Evolutionary conservation across 2,888 invertebrate genomes (phyloP).

Genomic region (Aleiodes alternator): DNA sequence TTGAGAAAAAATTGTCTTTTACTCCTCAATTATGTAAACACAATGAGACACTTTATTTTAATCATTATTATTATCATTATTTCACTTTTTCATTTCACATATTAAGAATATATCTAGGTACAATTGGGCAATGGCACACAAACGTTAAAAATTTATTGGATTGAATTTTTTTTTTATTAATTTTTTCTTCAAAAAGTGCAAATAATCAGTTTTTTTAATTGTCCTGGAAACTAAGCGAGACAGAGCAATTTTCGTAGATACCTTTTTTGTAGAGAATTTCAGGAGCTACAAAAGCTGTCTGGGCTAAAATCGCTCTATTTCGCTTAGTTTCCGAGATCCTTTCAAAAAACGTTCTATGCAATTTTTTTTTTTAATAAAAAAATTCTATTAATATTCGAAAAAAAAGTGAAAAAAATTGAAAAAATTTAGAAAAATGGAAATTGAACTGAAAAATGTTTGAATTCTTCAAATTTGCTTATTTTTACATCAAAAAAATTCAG

Average conservation of each 20-base stretch:
- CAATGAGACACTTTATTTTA: not conserved
- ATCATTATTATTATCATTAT: conserved; percentile 43
- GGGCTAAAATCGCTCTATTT: too few relatives aligned
- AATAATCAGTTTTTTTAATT: too few relatives aligned
- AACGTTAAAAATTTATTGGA: conserved; percentile 58
- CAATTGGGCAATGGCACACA: conserved; percentile 59
- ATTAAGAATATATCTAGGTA: conserved; percentile 71
- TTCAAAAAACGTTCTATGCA: too few relatives aligned
- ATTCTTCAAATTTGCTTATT: conserved; percentile 32
- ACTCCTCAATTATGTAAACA: too few relatives aligned
- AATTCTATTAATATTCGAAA: not conserved
- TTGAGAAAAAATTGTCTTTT: too few relatives aligned
- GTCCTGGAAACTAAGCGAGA: too few relatives aligned
- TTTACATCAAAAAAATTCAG: conserved; percentile 28
- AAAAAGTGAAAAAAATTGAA: not conserved
- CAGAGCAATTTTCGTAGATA: too few relatives aligned
- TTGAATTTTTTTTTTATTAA: conserved; percentile 37
- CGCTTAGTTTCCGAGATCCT: too few relatives aligned
- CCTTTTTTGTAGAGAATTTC: too few relatives aligned
- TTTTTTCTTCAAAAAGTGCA: too few relatives aligned
- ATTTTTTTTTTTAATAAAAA: not conserved
- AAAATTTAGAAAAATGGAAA: not conserved
- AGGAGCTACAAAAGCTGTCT: too few relatives aligned
- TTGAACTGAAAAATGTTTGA: conserved; percentile 26
- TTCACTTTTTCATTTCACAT: conserved; percentile 61